Evolutionary conservation across 2,888 invertebrate species (phyloP).

Genomic region (Eristalinus sepulchralis): DNA sequence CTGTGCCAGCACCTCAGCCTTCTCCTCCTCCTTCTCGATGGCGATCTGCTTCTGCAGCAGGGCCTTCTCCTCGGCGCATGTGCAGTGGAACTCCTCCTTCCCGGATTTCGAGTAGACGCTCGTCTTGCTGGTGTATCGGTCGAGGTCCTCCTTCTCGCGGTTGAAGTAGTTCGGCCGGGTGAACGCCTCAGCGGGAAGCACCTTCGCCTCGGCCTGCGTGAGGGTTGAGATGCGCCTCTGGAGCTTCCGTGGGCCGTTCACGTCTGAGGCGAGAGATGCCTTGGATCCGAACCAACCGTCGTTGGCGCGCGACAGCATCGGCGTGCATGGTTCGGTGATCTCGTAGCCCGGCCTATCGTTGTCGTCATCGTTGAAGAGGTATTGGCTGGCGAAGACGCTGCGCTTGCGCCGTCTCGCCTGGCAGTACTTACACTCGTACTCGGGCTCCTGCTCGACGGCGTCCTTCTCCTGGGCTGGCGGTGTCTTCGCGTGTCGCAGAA

Average conservation of each 20-base stretch:
- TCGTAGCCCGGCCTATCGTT: constrained; percentile 85
- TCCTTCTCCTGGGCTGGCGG: constrained; percentile 75
- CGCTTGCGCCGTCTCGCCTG: constrained; percentile 76
- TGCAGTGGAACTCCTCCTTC: constrained; percentile 75
- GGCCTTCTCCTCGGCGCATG: constrained; percentile 77
- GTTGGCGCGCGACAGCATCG: constrained; percentile 84
- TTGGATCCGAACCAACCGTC: constrained; percentile 80
- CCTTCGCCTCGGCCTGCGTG: constrained; percentile 1
- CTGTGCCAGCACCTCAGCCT: constrained; percentile 77
- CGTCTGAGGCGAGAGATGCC: constrained; percentile 76
- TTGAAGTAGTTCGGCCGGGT: constrained; percentile 83
- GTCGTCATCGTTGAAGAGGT: constrained; percentile 83
- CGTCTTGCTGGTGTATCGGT: constrained; percentile 76
- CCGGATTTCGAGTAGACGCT: constrained; percentile 76
- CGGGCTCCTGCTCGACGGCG: constrained; percentile 66
- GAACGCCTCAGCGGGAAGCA: constrained; percentile 19
- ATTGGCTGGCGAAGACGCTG: constrained; percentile 78
- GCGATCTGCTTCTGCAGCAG: constrained; percentile 74
- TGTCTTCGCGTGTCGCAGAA: constrained; percentile 85
- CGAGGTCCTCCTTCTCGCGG: constrained; percentile 82
- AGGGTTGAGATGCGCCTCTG: constrained; percentile 61
- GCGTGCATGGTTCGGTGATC: constrained; percentile 85
- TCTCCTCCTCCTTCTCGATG: constrained; percentile 54
- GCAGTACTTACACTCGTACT: constrained; percentile 78
- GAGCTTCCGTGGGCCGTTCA: constrained; percentile 48